Conservation (phyloP, 2,797 vertebrate species). For the Platalea minor region DNA sequence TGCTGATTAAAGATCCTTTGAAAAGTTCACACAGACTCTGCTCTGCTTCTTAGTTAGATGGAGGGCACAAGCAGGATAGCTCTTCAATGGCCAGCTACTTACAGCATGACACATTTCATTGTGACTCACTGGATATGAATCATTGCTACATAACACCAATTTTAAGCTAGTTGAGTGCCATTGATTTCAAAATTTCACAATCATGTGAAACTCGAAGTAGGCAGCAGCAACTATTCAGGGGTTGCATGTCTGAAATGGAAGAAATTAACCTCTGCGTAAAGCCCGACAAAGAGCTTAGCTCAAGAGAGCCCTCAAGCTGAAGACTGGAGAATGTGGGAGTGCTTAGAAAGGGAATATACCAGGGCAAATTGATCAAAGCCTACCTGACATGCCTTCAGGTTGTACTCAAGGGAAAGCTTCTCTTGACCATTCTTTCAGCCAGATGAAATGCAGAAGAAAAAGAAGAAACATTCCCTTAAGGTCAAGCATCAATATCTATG, state of each 20-base stretch:
- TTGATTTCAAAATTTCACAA: slow-evolving; percentile 32
- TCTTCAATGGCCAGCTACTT: slow-evolving; percentile 12
- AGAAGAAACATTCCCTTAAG: background rate
- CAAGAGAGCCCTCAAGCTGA: background rate
- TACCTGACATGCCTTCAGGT: background rate
- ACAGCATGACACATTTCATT: slow-evolving; percentile 1
- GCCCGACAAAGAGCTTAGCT: background rate
- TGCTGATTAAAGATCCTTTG: slow-evolving; percentile 23
- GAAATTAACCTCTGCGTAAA: background rate
- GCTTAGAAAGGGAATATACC: background rate
- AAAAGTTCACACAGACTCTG: background rate
- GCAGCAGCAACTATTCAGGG: background rate
- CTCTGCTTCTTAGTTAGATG: background rate
- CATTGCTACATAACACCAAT: background rate
- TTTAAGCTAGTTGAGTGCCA: slow-evolving; percentile 4
- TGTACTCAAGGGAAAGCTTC: background rate
- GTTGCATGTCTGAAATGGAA: background rate
- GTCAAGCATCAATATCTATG: background rate
- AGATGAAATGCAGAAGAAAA: background rate
- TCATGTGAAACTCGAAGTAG: background rate
- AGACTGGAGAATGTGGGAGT: background rate
- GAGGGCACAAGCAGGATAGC: background rate
- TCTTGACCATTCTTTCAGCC: background rate
- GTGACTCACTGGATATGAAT: slow-evolving; percentile 45
- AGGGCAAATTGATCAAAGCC: background rate